Percentiles rank a stretch among this genome's conserved stretches.
Evolutionary conservation across 2,888 invertebrate species (phyloP).

Genomic region (Aspidiotus destructor): DNA sequence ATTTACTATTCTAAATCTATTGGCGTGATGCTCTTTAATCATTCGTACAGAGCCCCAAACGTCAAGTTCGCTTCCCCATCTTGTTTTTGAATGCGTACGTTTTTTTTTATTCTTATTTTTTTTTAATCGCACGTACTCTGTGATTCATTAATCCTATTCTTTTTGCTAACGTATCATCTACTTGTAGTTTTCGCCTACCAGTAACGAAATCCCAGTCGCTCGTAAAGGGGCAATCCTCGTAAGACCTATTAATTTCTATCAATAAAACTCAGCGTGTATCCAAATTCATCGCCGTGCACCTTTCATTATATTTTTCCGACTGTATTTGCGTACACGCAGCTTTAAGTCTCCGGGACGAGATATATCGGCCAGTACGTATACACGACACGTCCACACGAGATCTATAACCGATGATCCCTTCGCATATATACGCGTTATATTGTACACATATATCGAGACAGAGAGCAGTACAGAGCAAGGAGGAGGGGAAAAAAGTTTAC

Average conservation of each 20-base stretch:
- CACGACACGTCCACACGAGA: background rate
- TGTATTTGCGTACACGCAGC: conserved; percentile 7
- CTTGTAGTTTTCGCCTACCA: background rate
- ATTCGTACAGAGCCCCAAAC: background rate
- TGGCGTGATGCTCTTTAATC: background rate
- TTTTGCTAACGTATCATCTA: background rate
- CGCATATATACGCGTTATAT: background rate
- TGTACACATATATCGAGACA: background rate
- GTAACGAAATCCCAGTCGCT: background rate
- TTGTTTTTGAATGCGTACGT: too few relatives aligned
- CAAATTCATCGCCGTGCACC: conserved; percentile 19
- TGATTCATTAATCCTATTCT: conserved; percentile 1
- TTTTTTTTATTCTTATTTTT: too few relatives aligned
- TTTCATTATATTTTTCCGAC: background rate
- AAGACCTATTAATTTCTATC: conserved; percentile 23
- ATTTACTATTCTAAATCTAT: conserved; percentile 2
- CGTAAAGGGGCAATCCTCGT: conserved; percentile 3
- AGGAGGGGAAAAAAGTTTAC: conserved; percentile 14
- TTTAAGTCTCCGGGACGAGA: background rate
- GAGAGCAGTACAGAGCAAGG: background rate
- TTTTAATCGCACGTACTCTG: too few relatives aligned
- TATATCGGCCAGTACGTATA: background rate
- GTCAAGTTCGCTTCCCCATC: background rate
- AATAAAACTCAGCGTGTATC: conserved; percentile 21
- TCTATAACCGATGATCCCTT: conserved; percentile 18